Percentiles rank a stretch among this genome's conserved stretches.
phyloP scores from a whole-genome alignment of 2,113 vertebrate genomes.

The Tringa solitaria region DNA sequence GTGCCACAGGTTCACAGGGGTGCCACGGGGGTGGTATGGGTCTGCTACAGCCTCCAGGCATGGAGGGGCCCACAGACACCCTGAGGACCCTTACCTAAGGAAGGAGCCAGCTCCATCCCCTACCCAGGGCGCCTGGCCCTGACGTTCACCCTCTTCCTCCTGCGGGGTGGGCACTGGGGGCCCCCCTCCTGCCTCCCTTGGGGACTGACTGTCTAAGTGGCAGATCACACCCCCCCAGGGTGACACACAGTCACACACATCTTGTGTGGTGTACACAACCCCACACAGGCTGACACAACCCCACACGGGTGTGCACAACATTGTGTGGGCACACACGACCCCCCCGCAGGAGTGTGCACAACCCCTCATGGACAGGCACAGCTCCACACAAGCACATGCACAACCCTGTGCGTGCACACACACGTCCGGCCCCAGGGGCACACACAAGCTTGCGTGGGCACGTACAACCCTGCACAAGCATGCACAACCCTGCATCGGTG shows the following conservation, averaged over 20 bases:
- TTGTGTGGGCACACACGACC: too few relatives aligned
- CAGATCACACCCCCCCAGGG: background rate
- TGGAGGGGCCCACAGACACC: background rate
- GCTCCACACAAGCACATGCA: background rate
- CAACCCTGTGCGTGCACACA: background rate
- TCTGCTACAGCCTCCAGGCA: background rate
- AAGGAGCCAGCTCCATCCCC: background rate
- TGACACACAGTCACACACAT: background rate
- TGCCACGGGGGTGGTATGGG: background rate
- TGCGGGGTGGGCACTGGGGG: rapidly evolving
- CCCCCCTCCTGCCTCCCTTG: background rate
- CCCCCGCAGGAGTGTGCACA: rapidly evolving
- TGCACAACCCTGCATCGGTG: background rate
- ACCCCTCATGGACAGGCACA: rapidly evolving
- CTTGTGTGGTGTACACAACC: background rate
- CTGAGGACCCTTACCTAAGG: background rate
- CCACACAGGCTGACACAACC: background rate
- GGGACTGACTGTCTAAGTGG: background rate
- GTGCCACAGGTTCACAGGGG: background rate
- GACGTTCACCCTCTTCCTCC: background rate
- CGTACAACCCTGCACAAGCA: background rate
- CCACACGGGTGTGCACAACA: background rate
- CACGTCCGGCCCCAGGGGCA: rapidly evolving
- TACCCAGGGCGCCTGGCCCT: too few relatives aligned
- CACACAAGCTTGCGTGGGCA: too few relatives aligned